Conservation (phyloP, 2,113 vertebrate species). For the Columba livia region DNA sequence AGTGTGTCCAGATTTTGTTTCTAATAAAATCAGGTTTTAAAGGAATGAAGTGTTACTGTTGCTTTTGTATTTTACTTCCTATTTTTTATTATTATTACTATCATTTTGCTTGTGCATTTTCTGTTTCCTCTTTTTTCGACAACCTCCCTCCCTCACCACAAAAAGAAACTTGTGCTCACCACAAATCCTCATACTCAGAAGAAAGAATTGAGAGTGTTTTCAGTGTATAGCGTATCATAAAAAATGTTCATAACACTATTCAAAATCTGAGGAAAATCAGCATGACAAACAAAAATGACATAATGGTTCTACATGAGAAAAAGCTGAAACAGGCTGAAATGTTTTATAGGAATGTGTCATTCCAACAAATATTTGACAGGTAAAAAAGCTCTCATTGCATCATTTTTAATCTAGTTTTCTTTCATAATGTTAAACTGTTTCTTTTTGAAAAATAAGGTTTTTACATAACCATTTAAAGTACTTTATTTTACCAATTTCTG, state of each 20-base stretch:
- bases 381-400: not conserved
- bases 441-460: not conserved
- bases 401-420: not conserved
- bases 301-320: not conserved
- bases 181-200: not conserved
- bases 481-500: not conserved
- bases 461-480: not conserved
- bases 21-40: not conserved
- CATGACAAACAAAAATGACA: not conserved
- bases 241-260: not conserved
- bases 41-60: not conserved
- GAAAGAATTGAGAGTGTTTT: not conserved
- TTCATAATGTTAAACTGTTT: not conserved
- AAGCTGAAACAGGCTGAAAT: not conserved
- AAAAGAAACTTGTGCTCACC: not conserved
- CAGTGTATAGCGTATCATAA: accelerated
- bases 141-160: accelerated
- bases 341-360: not conserved
- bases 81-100: not conserved
- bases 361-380: not conserved
- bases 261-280: not conserved
- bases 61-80: not conserved
- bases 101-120: not conserved
- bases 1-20: constrained; percentile 5
- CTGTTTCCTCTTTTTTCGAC: not conserved